Conservation (phyloP, 2,797 vertebrate species). For the Paedocypris micromegethes region DNA sequence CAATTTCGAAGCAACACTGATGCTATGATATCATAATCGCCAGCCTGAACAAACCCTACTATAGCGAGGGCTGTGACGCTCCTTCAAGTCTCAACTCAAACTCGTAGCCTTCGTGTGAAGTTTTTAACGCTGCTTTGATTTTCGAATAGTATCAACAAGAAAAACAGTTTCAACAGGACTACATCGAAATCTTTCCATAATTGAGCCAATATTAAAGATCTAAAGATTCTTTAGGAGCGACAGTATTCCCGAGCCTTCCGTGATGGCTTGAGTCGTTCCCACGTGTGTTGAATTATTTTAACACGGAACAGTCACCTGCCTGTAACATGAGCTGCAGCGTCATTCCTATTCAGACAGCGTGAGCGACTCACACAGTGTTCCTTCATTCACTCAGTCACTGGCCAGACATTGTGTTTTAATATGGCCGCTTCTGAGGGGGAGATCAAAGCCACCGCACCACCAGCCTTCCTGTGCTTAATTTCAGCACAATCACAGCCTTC, state of each 20-base stretch:
- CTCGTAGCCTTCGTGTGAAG: no score
- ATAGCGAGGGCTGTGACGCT: no score
- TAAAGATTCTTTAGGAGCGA: no score
- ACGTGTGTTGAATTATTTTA: conserved; percentile 27
- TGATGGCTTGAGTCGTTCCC: conserved; percentile 24
- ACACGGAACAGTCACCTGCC: conserved; percentile 3
- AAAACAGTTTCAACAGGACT: no score
- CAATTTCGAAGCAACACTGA: no score
- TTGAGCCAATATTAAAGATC: no score
- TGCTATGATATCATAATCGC: no score
- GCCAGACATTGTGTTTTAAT: conserved; percentile 58
- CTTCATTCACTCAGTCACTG: conserved; percentile 55
- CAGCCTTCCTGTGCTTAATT: conserved; percentile 43
- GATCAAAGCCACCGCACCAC: conserved; percentile 61
- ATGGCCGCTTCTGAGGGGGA: conserved; percentile 58
- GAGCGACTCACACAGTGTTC: conserved; percentile 38
- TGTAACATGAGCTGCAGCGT: conserved; percentile 1
- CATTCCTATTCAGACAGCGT: conserved; percentile 40
- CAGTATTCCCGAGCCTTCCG: not conserved
- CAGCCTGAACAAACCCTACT: no score
- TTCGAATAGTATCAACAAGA: no score
- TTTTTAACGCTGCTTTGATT: no score
- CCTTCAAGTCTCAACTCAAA: no score
- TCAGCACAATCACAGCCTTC: conserved; percentile 7
- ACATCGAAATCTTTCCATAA: no score